Conservation (phyloP, 2,888 invertebrate genomes). For the Fissipunctia ypsillon region DNA sequence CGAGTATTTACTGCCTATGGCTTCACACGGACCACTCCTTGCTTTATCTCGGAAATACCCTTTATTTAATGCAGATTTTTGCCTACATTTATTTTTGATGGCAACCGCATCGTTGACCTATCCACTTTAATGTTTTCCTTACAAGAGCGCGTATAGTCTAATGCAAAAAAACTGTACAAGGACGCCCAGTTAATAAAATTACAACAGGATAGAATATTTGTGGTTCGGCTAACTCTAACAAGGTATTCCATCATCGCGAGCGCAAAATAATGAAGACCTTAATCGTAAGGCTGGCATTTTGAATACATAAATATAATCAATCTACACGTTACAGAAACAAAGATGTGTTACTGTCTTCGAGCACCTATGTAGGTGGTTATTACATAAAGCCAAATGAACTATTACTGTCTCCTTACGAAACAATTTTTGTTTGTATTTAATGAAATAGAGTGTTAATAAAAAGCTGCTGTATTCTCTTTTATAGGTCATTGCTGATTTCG, state of each 20-base stretch:
- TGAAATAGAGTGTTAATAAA: constrained; percentile 55
- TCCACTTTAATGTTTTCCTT: constrained; percentile 54
- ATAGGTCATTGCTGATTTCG: constrained; percentile 77
- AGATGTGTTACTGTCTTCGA: constrained; percentile 60
- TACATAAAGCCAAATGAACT: constrained; percentile 54
- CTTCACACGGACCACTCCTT: constrained; percentile 66
- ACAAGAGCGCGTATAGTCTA: constrained; percentile 20
- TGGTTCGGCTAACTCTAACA: constrained; percentile 17
- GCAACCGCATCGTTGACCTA: constrained; percentile 62
- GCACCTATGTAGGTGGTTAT: constrained; percentile 51
- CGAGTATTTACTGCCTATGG: constrained; percentile 65
- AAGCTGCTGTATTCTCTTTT: constrained; percentile 54
- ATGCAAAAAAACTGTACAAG: constrained; percentile 46
- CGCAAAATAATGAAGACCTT: constrained; percentile 47
- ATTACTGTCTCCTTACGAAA: constrained; percentile 57
- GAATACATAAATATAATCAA: constrained; percentile 56
- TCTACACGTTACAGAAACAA: constrained; percentile 59
- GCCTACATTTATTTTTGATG: constrained; percentile 61
- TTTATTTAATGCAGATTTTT: constrained; percentile 64
- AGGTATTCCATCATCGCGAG: constrained; percentile 41
- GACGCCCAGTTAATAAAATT: constrained; percentile 51
- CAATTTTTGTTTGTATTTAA: constrained; percentile 36
- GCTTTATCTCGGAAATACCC: constrained; percentile 63
- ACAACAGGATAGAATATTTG: constrained; percentile 36
- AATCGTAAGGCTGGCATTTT: constrained; percentile 68